A percentile compares a stretch with the other conserved stretches of the same genome.
Evolutionary conservation across 2,888 invertebrate species (phyloP).

Genomic region (Harpalus rufipes): DNA sequence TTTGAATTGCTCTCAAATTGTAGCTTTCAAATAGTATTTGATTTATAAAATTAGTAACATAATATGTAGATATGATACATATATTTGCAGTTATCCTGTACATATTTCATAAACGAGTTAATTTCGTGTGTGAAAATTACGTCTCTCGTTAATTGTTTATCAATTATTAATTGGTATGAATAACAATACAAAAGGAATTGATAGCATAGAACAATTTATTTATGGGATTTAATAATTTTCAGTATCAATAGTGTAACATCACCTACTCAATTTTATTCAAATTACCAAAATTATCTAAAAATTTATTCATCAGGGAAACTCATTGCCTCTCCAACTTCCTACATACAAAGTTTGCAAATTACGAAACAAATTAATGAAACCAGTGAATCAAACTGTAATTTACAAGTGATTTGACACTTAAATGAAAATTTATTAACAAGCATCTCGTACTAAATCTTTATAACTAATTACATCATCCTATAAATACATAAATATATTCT

Average conservation of each 20-base stretch:
- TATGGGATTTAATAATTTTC: neutral
- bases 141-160: neutral
- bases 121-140: neutral
- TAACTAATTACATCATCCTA: neutral
- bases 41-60: too few relatives aligned
- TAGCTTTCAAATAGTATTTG: too few relatives aligned
- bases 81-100: too few relatives aligned
- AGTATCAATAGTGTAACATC: neutral
- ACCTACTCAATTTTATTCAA: neutral
- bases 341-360: conserved; percentile 13
- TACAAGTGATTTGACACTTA: conserved; percentile 7
- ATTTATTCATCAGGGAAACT: neutral
- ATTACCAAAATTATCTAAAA: conserved; percentile 7
- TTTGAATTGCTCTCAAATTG: too few relatives aligned
- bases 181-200: neutral
- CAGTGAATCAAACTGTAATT: conserved; percentile 2
- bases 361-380: conserved; percentile 14
- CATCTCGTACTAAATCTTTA: neutral
- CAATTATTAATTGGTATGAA: neutral
- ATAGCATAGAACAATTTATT: neutral
- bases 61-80: too few relatives aligned
- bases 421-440: neutral
- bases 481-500: neutral
- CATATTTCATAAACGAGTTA: neutral
- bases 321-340: neutral